Evolutionary conservation across 2,888 invertebrate genomes (phyloP), one percentile per base, ranked within the genome.

Genomic region (Tetrapedia diversipes): DNA sequence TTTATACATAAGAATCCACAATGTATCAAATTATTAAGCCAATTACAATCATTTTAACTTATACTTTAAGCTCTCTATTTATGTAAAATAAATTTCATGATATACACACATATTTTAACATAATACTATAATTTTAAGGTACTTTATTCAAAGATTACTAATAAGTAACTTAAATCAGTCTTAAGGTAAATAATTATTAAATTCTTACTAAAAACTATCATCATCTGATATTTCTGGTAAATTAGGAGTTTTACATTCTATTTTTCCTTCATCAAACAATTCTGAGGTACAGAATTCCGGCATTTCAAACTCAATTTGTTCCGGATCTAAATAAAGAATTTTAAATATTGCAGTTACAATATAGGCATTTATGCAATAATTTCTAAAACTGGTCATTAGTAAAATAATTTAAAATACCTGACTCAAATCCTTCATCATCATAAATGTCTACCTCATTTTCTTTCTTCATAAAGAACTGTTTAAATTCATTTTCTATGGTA

Each of bases 361-460:
- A n/a, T n/a, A n/a, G n/a, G n/a, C n/a, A n/a, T n/a, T n/a, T n/a
- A n/a, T n/a, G n/a, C n/a, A n/a, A n/a, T n/a, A n/a, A n/a, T n/a
- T n/a, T n/a, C n/a, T n/a, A n/a, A n/a, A n/a, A n/a, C n/a, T n/a
- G n/a, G n/a, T n/a, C n/a, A n/a, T n/a, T n/a, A n/a, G n/a, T n/a
- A n/a, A n/a, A n/a, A n/a, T n/a, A n/a, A 43, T 53, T 0, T 47
- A 66, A 66, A n/a, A 67, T 81, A 88, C 88, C 88, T 70, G 85
- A 87, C 19, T 63, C 64, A 76, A 86, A 79, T 43, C 81, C 81
- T 59, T 86, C 83, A 45, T 88, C 84, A 53, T 85, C 80, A 37
- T 51, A 61, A 14, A 54, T 53, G 6, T 69, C 47, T 49, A 66
- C 39, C 39, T 56, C 11, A 24, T n/a, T 63, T 63, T 39, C 49